Base-by-base conservation (phyloP, 53 echinoderm and acorn worm genomes). In the Stichopus horrens region DNA sequence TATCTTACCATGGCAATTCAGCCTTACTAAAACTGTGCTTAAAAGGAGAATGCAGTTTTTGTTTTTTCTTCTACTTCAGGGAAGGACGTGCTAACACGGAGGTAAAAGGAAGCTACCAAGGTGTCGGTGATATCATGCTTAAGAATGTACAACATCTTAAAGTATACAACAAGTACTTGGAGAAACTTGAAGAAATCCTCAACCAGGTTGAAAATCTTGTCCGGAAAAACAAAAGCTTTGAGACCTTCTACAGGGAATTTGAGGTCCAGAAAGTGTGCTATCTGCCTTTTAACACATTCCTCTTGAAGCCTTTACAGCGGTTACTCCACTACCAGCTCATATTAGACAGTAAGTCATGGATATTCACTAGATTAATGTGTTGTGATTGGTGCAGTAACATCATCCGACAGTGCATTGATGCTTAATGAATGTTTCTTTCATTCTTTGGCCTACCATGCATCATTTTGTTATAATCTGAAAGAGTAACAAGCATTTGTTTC, bases 251-350 rank as follows among this genome's bases (percentile, higher is more conserved):
- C 83, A 93, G 95, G 79, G 97, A 97, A 83, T 97, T 97, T 97
- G 97, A 97, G 84, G 88, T 97, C 67, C 97, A 97, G 97, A 97
- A 97, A 83, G 97, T 97, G 86, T 97, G 97, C 90, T 97, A 97
- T 58, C 92, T 97, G 88, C 97, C 97, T 77, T 97, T 97, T 92
- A 97, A 97, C 91, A 97, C 97, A 97, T 97, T 97, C 97, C 97
- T 97, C 18, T 91, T 97, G 81, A 97, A 97, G 85, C 97, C 97
- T 7, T 93, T 97, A 52, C 97, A 97, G 83, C 89, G 97, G 71
- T 86, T 97, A 83, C 90, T 97, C 5, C 97, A 97, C 79, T 97
- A 97, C 60, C 92, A 95, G 58, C 94, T 97, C 58, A 93, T 97
- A 83, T 92, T 97, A 67, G 97, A 97, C 88, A 90, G 97, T 97